Conservation (phyloP, 2,797 vertebrate genomes). For the Alfaro cultratus region DNA sequence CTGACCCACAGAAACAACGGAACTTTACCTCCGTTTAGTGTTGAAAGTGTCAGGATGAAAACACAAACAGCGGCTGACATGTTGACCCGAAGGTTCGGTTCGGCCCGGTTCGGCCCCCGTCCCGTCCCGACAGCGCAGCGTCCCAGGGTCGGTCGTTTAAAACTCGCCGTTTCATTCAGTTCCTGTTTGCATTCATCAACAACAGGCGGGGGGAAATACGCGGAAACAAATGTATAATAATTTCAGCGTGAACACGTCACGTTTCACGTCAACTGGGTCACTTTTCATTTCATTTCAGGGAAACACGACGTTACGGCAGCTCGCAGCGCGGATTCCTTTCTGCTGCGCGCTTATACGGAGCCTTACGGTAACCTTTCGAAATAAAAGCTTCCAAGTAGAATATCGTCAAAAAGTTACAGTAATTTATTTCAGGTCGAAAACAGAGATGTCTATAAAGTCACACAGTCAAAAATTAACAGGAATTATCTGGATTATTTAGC, state of each 20-base stretch:
- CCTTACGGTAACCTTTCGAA: constrained; percentile 1
- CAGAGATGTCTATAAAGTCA: neutral
- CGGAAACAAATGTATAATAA: neutral
- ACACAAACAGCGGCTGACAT: constrained; percentile 7
- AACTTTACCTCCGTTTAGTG: constrained; percentile 9
- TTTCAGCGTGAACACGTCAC: neutral
- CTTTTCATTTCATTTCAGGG: neutral
- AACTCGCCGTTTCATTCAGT: neutral
- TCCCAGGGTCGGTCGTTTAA: neutral
- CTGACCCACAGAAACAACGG: neutral
- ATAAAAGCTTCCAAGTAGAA: neutral
- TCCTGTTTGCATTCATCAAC: neutral
- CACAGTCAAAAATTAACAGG: too few species aligned
- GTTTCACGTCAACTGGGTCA: neutral
- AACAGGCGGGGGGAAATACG: neutral
- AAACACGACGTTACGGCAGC: neutral
- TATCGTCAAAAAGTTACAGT: neutral
- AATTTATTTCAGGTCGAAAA: neutral
- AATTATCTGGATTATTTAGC: too few species aligned
- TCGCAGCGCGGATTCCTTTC: neutral
- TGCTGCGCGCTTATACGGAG: neutral
- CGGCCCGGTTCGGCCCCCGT: neutral
- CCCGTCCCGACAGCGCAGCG: neutral
- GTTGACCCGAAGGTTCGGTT: constrained; percentile 1
- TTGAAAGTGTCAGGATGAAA: constrained; percentile 19